These are phyloP conservation scores for Eupithecia inturbata DNA, from an alignment of 2,888 invertebrate species.

Conservation along the genomic window DNA sequence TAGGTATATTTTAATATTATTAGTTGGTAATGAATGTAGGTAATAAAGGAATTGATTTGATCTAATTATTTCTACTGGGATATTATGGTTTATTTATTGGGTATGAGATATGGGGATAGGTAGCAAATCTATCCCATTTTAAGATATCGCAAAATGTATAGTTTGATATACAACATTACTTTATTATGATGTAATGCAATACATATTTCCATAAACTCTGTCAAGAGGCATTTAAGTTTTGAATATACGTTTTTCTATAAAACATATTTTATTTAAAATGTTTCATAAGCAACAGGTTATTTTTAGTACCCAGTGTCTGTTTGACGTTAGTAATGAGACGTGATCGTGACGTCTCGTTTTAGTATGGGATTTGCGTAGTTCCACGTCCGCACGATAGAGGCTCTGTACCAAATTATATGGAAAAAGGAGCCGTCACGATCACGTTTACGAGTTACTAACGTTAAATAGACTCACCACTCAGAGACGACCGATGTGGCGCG, in stretches of 20 bases:
- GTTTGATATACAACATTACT: constrained; percentile 2
- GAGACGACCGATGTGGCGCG: too few relatives aligned
- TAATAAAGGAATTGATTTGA: constrained; percentile 2
- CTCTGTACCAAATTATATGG: too few relatives aligned
- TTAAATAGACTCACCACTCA: too few relatives aligned
- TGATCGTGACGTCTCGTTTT: too few relatives aligned
- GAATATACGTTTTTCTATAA: constrained; percentile 47
- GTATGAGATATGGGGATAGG: constrained; percentile 36
- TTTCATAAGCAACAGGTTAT: neutral
- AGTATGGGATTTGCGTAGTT: too few relatives aligned
- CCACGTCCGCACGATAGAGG: too few relatives aligned
- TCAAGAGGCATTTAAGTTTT: constrained; percentile 48
- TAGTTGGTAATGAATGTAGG: neutral
- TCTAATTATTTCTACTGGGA: constrained; percentile 47
- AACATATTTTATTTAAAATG: constrained; percentile 15
- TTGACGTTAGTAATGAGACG: too few relatives aligned
- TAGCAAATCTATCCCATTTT: constrained; percentile 11
- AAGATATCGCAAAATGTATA: constrained; percentile 2
- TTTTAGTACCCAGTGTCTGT: neutral
- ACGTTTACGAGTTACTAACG: too few relatives aligned
- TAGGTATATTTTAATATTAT: neutral
- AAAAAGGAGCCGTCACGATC: too few relatives aligned
- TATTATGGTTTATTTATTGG: constrained; percentile 56
- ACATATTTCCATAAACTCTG: constrained; percentile 33
- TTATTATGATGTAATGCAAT: constrained; percentile 21